A percentile compares a stretch with the other conserved stretches of the same genome.
phyloP scores from a whole-genome alignment of 2,888 invertebrate genomes.

The Caenorhabditis imperialis region DNA sequence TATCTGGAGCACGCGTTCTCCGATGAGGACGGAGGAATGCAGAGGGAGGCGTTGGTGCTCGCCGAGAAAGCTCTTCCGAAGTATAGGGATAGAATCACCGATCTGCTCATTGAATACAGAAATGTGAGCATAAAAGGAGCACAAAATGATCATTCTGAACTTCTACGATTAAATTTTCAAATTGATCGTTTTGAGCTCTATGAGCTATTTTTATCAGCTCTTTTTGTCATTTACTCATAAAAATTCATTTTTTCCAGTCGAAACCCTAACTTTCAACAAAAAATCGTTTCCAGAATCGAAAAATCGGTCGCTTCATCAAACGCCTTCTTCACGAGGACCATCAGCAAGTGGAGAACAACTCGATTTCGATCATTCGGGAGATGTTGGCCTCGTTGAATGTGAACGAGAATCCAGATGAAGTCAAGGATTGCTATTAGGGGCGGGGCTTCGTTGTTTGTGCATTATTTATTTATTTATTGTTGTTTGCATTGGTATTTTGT shows the following conservation, averaged over 20 bases:
- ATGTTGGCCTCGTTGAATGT: slow-evolving; percentile 35
- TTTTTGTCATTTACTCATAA: too few species aligned
- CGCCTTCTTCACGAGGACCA: slow-evolving; percentile 19
- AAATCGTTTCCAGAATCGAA: slow-evolving; percentile 15
- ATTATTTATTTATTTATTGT: too few species aligned
- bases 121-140: neutral
- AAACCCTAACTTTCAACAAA: too few species aligned
- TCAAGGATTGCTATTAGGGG: slow-evolving; percentile 31
- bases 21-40: slow-evolving; percentile 12
- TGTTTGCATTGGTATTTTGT: too few species aligned
- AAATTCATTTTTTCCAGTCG: too few species aligned
- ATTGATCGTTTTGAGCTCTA: too few species aligned
- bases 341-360: slow-evolving; percentile 4
- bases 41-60: slow-evolving; percentile 3
- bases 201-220: too few species aligned
- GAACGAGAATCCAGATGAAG: slow-evolving; percentile 15
- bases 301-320: slow-evolving; percentile 14
- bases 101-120: slow-evolving; percentile 11
- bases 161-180: too few species aligned
- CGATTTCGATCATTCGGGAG: slow-evolving; percentile 19
- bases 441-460: too few species aligned
- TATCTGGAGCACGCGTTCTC: slow-evolving; percentile 11
- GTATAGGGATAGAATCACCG: neutral
- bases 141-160: too few species aligned
- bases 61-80: slow-evolving; percentile 9